Evolutionary conservation across 30 jellyfish, hydroid and myxozoan species (phyloP).

Genomic region (Nemopilema nomurai): DNA sequence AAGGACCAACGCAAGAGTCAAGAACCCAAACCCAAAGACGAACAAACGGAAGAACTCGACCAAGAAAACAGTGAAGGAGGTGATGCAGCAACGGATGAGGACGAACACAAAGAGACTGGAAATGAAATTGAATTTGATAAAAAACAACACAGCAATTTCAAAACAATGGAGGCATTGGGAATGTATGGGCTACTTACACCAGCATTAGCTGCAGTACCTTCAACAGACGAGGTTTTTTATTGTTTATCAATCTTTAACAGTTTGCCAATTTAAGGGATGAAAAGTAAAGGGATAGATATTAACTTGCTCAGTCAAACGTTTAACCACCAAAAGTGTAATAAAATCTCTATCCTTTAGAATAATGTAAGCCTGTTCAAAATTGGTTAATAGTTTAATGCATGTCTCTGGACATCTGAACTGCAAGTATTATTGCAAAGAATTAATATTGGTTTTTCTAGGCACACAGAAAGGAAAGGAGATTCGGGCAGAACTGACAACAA

Average conservation of each 20-base stretch:
- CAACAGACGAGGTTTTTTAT: slow-evolving; percentile 49
- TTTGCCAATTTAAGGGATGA: slow-evolving; percentile 24
- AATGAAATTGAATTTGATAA: not conserved
- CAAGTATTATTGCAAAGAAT: too few relatives aligned
- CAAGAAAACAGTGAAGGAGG: not conserved
- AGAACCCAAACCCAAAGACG: not conserved
- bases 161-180: slow-evolving; percentile 71
- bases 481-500: too few relatives aligned
- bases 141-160: slow-evolving; percentile 12
- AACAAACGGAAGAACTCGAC: not conserved
- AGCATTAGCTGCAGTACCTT: slow-evolving; percentile 69
- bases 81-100: not conserved
- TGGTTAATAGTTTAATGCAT: too few relatives aligned
- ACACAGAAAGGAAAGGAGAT: too few relatives aligned
- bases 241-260: not conserved
- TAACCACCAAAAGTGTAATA: too few relatives aligned
- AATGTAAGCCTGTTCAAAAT: too few relatives aligned
- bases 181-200: slow-evolving; percentile 69
- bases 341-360: too few relatives aligned
- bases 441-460: too few relatives aligned
- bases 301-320: too few relatives aligned
- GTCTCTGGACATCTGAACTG: too few relatives aligned
- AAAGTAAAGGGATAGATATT: not conserved
- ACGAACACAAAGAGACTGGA: not conserved
- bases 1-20: not conserved